Conservation (phyloP, 2,113 vertebrate species). For the Monopterus albus region DNA sequence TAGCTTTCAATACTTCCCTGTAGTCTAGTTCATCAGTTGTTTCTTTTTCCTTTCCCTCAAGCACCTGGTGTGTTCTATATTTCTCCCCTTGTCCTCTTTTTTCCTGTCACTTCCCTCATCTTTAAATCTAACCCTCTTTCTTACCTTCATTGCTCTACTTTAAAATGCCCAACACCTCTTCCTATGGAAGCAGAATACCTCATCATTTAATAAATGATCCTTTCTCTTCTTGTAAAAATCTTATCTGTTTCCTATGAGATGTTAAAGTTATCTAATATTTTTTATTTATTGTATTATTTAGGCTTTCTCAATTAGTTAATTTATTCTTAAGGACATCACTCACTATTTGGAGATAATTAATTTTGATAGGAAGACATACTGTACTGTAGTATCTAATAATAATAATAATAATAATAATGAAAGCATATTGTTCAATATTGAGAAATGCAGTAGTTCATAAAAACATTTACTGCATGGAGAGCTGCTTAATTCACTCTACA, state of each 20-base stretch:
- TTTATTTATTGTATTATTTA: not conserved
- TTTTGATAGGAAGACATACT: not conserved
- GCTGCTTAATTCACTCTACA: too few species aligned
- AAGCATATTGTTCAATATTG: too few species aligned
- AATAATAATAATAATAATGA: too few species aligned
- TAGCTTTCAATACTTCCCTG: constrained; percentile 27
- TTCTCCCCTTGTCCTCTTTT: constrained; percentile 10
- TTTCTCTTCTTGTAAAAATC: not conserved
- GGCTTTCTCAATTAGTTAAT: not conserved
- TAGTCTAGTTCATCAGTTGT: constrained; percentile 26
- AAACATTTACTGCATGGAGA: too few species aligned
- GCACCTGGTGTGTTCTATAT: constrained; percentile 22
- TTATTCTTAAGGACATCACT: not conserved
- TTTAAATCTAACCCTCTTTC: not conserved
- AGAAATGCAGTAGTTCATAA: too few species aligned
- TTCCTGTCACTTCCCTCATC: not conserved
- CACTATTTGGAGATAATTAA: not conserved
- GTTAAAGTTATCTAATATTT: not conserved
- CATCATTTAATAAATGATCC: too few species aligned
- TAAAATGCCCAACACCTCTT: not conserved
- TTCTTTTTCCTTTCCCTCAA: constrained; percentile 26
- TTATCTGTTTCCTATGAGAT: not conserved
- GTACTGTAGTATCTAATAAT: not conserved
- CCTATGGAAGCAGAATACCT: not conserved
- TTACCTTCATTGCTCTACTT: not conserved